Evolutionary conservation across 2,888 invertebrate species (phyloP).

Genomic region (Psylliodes chrysocephalus): DNA sequence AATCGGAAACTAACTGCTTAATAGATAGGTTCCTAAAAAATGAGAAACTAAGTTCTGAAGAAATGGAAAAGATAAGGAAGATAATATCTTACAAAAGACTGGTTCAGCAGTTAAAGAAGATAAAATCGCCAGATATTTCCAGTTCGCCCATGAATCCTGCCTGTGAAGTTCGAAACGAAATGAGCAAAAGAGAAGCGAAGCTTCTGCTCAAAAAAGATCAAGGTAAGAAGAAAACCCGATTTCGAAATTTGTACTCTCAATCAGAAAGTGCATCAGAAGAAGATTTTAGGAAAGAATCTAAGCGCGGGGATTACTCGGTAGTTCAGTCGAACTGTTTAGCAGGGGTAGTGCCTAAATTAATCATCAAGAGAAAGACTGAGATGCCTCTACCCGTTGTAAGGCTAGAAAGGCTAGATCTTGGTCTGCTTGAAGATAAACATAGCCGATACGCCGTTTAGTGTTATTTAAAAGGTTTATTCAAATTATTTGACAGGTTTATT

Average conservation of each 20-base stretch:
- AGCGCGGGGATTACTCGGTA: constrained; percentile 53
- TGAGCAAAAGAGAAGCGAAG: constrained; percentile 41
- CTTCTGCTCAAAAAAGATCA: constrained; percentile 49
- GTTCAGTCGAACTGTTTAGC: constrained; percentile 49
- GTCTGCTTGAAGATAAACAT: constrained; percentile 42
- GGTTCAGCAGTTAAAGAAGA: constrained; percentile 43
- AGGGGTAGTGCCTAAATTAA: constrained; percentile 55
- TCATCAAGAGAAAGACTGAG: constrained; percentile 55
- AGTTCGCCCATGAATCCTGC: constrained; percentile 22
- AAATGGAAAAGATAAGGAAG: constrained; percentile 53
- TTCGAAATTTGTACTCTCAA: constrained; percentile 47
- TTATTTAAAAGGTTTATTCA: constrained; percentile 30
- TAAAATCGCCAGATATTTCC: constrained; percentile 27
- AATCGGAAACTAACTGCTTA: constrained; percentile 42
- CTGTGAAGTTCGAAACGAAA: constrained; percentile 44
- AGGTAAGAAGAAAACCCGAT: constrained; percentile 47
- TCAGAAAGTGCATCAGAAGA: constrained; percentile 44
- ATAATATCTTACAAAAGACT: constrained; percentile 54
- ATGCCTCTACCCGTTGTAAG: constrained; percentile 54
- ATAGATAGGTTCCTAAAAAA: constrained; percentile 52
- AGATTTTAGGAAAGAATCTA: constrained; percentile 37
- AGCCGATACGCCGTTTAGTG: constrained; percentile 31
- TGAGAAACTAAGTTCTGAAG: constrained; percentile 50
- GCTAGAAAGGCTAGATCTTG: constrained; percentile 51
- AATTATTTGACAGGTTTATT: constrained; percentile 1